Base-by-base conservation (phyloP, 2,797 vertebrate species). In the Mallotus villosus region DNA sequence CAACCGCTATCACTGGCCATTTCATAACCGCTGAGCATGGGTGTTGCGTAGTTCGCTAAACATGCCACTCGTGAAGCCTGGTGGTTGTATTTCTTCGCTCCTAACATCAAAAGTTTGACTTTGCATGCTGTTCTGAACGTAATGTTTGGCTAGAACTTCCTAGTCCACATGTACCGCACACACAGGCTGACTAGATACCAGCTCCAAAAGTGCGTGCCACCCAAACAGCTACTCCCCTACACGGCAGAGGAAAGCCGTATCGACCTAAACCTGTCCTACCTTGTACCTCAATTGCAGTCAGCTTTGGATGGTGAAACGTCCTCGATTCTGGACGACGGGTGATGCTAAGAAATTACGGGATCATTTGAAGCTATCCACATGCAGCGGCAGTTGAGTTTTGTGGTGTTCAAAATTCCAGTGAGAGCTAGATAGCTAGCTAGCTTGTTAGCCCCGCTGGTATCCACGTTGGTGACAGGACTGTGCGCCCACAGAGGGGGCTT, bases 281-380 rank as follows among this genome's bases (percentile, higher is more conserved):
- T 63, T 53, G 90, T 90, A 91, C 91, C 92, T 92, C 88, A 84
- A 68, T 84, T 41, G 85, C 81, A 76, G 85, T 86, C 86, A 82
- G 89, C 82, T 74, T 73, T 68, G 73, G 80, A 76, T 79, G 85
- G 86, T 70, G 82, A 86, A 75, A 84, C 88, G 89, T 92, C 90
- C 90, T 90, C 87, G 4, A 71, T 83, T 77, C 83, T 81, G 87
- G 78, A 84, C 84, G 85, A 85, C 74, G 76, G 64, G 81, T 66
- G 85, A 84, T 79, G 82, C 81, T 77, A 79, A 37, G 74, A 79
- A 85, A 87, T 90, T 77, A 90, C 86, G 87, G 84, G 86, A 85
- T 85, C 89, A 93, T 91, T 78, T 84, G 86, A 80, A 84, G 84
- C 82, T 74, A 71, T 72, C 84, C 89, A 90, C 90, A 91, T 91